phyloP scores from a whole-genome alignment of 2,888 invertebrate species.

The Drosophila parthenogenetica region DNA sequence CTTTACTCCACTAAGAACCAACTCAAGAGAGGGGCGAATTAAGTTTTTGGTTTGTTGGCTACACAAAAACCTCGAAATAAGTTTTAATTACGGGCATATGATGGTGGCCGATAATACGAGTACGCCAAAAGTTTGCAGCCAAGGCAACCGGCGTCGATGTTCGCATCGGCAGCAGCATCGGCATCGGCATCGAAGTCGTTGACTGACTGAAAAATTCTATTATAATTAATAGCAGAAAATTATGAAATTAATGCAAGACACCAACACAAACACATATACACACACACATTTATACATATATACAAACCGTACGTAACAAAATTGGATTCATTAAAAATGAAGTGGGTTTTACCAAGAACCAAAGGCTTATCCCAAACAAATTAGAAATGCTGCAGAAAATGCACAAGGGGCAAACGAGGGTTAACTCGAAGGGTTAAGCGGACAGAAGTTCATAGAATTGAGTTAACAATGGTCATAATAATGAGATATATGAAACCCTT shows the following conservation, averaged over 20 bases:
- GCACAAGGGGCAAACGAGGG: conserved; percentile 25
- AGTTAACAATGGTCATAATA: conserved; percentile 47
- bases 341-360: conserved; percentile 60
- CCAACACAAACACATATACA: conserved; percentile 35
- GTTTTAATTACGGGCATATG: conserved; percentile 81
- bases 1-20: background rate
- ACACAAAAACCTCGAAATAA: conserved; percentile 76
- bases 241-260: conserved; percentile 79
- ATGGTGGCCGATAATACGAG: conserved; percentile 78
- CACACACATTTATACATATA: conserved; percentile 4
- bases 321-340: conserved; percentile 81
- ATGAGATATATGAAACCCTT: conserved; percentile 25
- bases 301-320: conserved; percentile 46
- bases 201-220: conserved; percentile 80
- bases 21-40: conserved; percentile 48
- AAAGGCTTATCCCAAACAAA: conserved; percentile 70
- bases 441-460: conserved; percentile 5
- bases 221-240: conserved; percentile 79
- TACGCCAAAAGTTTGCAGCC: conserved; percentile 60
- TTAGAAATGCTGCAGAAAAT: conserved; percentile 50
- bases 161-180: conserved; percentile 4
- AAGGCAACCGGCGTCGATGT: conserved; percentile 50
- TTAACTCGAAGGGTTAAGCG: conserved; percentile 11
- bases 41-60: conserved; percentile 80
- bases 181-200: conserved; percentile 54